Conservation (phyloP, 1,140 invertebrate genomes). For the Drosophila parvula region DNA sequence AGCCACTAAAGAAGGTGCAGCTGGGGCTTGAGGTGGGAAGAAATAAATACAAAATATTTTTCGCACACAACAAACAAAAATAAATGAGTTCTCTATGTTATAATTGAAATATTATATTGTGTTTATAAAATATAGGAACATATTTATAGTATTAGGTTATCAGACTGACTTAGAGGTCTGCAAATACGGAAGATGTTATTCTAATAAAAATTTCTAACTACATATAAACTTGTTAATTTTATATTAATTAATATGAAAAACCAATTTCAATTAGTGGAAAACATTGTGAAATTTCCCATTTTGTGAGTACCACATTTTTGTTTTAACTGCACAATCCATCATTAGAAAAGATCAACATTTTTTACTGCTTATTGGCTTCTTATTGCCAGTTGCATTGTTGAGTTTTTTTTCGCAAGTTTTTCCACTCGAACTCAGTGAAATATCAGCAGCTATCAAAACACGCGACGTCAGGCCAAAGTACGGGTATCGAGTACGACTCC, state of each 20-base stretch:
- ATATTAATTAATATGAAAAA: background rate
- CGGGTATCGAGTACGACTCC: constrained; percentile 18
- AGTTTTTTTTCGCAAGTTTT: constrained; percentile 33
- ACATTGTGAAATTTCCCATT: background rate
- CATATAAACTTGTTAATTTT: background rate
- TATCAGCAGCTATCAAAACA: constrained; percentile 68
- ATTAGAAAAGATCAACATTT: constrained; percentile 33
- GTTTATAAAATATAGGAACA: too few relatives aligned
- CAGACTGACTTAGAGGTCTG: background rate
- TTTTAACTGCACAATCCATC: constrained; percentile 13
- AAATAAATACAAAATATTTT: constrained; percentile 44
- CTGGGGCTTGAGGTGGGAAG: constrained; percentile 58
- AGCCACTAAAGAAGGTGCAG: constrained; percentile 69
- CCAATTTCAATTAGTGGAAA: background rate
- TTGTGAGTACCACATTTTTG: background rate
- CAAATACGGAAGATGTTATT: background rate
- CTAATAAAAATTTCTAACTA: background rate
- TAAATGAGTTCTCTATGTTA: background rate
- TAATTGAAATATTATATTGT: background rate
- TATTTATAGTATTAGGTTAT: background rate
- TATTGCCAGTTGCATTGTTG: constrained; percentile 44
- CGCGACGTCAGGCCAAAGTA: constrained; percentile 51
- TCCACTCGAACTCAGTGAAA: constrained; percentile 40
- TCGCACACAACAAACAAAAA: constrained; percentile 32
- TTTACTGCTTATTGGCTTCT: constrained; percentile 13